phyloP scores from a whole-genome alignment of 2,888 invertebrate species.

The Ganaspis brasiliensis region DNA sequence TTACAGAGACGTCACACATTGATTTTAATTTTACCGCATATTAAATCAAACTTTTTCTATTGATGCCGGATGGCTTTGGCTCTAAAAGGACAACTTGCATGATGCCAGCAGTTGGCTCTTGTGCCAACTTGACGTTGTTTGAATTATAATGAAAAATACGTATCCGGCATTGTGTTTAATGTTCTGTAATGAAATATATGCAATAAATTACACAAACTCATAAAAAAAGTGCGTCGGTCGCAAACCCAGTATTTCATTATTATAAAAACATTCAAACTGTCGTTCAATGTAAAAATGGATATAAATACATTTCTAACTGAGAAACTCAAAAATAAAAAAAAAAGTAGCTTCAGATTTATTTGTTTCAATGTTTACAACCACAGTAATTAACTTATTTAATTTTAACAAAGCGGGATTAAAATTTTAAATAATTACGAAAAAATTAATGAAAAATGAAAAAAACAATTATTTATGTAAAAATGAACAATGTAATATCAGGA shows the following conservation, averaged over 20 bases:
- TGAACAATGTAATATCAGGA: no score
- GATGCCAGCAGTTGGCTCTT: conserved; percentile 10
- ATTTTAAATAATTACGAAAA: no score
- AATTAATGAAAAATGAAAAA: no score
- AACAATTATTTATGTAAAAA: no score
- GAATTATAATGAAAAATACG: conserved; percentile 24
- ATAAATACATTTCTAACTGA: background rate
- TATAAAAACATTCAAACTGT: background rate
- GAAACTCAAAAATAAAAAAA: background rate
- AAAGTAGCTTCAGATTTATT: no score
- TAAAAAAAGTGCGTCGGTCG: background rate
- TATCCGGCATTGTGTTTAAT: conserved; percentile 11
- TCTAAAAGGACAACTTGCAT: background rate
- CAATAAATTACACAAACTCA: background rate
- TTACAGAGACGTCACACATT: background rate
- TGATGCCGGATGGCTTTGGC: conserved; percentile 7
- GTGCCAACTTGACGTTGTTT: conserved; percentile 31
- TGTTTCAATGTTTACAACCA: no score
- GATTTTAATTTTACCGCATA: conserved; percentile 1
- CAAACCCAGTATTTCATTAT: background rate
- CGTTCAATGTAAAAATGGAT: background rate
- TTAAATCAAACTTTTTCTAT: conserved; percentile 30
- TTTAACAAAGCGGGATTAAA: no score
- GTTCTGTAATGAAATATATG: background rate
- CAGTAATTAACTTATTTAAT: no score